Conservation (phyloP, 2,888 invertebrate genomes). For the Gandaritis pyraliata region DNA sequence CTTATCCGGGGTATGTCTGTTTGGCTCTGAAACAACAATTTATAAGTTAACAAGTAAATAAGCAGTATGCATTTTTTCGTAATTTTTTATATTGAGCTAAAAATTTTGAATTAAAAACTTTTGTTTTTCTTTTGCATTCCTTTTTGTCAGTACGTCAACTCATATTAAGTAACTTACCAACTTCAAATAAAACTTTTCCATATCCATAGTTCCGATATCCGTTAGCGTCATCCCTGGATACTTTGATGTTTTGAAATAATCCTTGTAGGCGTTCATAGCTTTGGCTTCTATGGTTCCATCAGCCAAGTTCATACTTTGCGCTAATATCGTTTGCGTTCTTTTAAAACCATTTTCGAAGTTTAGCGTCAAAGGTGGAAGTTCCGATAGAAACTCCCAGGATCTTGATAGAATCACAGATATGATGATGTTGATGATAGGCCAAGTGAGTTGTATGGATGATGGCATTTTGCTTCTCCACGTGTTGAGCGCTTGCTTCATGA, state of each 20-base stretch:
- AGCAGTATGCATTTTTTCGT: no score
- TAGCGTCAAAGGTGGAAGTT: constrained; percentile 85
- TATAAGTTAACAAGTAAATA: no score
- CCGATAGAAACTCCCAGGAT: constrained; percentile 76
- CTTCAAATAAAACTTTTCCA: constrained; percentile 73
- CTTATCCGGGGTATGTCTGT: constrained; percentile 71
- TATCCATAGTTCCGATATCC: constrained; percentile 64
- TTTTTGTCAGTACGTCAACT: no score
- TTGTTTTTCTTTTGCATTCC: no score
- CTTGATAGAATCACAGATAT: constrained; percentile 72
- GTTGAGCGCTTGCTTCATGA: constrained; percentile 70
- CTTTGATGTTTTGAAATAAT: constrained; percentile 61
- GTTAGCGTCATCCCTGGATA: constrained; percentile 62
- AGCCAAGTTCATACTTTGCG: constrained; percentile 54
- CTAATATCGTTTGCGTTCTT: constrained; percentile 66
- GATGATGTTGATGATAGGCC: constrained; percentile 74
- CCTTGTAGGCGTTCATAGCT: constrained; percentile 65
- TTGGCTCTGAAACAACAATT: constrained; percentile 53
- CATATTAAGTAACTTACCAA: constrained; percentile 59
- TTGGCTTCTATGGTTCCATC: constrained; percentile 57
- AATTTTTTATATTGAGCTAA: no score
- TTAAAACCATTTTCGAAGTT: constrained; percentile 74
- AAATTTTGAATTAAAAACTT: no score
- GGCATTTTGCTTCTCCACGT: constrained; percentile 70
- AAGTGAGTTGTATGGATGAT: constrained; percentile 70